phyloP scores from a whole-genome alignment of 1,140 invertebrate genomes.

The Anoplophora glabripennis region DNA sequence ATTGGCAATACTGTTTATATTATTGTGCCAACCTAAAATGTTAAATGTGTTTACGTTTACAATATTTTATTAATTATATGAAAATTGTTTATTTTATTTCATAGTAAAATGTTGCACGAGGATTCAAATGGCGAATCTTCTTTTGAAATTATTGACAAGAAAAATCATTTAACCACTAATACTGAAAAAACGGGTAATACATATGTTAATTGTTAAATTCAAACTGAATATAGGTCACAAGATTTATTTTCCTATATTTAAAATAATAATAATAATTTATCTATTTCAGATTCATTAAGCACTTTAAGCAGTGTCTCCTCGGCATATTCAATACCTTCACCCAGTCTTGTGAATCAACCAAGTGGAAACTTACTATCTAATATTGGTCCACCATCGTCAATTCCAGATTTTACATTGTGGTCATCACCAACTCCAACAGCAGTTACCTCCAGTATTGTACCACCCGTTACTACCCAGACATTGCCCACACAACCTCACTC shows the following conservation, averaged over 20 bases:
- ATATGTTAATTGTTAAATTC: constrained; percentile 1
- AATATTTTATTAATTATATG: too few species aligned
- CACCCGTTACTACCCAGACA: constrained; percentile 1
- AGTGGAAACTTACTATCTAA: constrained; percentile 56
- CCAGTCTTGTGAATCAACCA: constrained; percentile 32
- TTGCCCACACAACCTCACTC: constrained; percentile 9
- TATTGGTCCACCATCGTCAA: constrained; percentile 56
- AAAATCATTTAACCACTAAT: constrained; percentile 32
- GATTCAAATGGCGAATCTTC: constrained; percentile 51
- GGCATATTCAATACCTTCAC: constrained; percentile 40
- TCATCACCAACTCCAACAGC: constrained; percentile 37
- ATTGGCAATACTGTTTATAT: too few species aligned
- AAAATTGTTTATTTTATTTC: too few species aligned
- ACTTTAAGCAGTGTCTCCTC: constrained; percentile 40
- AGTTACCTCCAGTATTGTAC: constrained; percentile 4
- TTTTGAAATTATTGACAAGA: constrained; percentile 53
- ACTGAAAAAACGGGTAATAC: constrained; percentile 32
- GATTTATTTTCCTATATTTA: too few species aligned
- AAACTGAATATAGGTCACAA: background rate
- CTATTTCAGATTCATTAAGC: constrained; percentile 16
- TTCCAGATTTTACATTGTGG: constrained; percentile 54
- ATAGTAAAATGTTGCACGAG: constrained; percentile 42
- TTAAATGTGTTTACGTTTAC: too few species aligned
- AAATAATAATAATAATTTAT: background rate
- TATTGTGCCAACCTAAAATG: too few species aligned